Percentiles rank a stretch among this genome's conserved stretches.
These are phyloP conservation scores for Willowsia nigromaculata DNA, from an alignment of 2,888 invertebrate species.

Conservation along the genomic window DNA sequence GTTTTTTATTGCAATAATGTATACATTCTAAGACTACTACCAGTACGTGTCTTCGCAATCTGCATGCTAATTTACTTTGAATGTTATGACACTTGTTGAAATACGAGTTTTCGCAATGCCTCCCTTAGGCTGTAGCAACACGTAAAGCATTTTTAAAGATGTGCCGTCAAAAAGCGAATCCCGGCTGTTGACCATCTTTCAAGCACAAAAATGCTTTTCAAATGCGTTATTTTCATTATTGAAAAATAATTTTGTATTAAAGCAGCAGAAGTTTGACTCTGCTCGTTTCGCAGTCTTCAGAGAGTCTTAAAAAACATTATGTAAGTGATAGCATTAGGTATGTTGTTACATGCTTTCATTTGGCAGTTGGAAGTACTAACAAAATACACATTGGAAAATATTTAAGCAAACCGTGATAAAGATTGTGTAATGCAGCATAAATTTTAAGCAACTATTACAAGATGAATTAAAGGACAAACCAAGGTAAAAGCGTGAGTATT, in stretches of 20 bases:
- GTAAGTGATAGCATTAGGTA: too few relatives aligned
- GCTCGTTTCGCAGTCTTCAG: too few relatives aligned
- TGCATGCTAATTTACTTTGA: constrained; percentile 62
- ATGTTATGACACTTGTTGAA: constrained; percentile 54
- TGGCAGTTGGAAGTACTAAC: too few relatives aligned
- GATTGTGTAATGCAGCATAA: too few relatives aligned
- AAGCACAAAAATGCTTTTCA: background rate
- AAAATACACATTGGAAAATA: too few relatives aligned
- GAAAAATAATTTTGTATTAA: background rate
- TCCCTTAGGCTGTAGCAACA: background rate
- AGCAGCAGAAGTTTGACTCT: background rate
- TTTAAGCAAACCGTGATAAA: too few relatives aligned
- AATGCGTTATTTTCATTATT: background rate
- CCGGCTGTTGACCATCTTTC: background rate
- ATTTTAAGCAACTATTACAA: too few relatives aligned
- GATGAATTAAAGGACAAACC: background rate
- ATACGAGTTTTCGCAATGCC: constrained; percentile 46
- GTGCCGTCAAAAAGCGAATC: background rate
- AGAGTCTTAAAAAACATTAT: too few relatives aligned
- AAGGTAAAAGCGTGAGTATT: background rate
- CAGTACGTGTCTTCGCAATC: constrained; percentile 56
- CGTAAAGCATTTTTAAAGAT: background rate
- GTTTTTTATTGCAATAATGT: constrained; percentile 8
- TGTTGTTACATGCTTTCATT: too few relatives aligned
- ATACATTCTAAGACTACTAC: background rate